These are phyloP conservation scores for Microplitis deprimator DNA, from an alignment of 2,888 invertebrate species.

Conservation along the genomic window DNA sequence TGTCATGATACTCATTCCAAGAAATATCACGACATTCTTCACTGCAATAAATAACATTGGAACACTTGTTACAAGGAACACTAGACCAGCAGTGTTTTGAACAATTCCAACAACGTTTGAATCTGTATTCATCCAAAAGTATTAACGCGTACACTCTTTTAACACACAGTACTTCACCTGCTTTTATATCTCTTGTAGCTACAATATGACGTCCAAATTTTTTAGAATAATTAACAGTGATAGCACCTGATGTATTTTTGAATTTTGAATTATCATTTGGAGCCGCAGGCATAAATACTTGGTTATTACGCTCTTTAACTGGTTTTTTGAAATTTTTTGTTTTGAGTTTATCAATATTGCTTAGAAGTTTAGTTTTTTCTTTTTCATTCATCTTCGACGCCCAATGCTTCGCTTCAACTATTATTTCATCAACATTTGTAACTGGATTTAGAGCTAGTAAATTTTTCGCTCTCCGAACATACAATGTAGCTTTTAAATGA, in stretches of 20 bases:
- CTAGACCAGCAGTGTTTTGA: slow-evolving; percentile 70
- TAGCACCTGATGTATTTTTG: slow-evolving; percentile 76
- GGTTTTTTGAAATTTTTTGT: not conserved
- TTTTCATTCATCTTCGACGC: slow-evolving; percentile 47
- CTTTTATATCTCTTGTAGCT: slow-evolving; percentile 78
- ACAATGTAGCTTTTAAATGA: slow-evolving; percentile 76
- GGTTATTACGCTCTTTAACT: slow-evolving; percentile 35
- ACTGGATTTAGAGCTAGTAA: slow-evolving; percentile 54
- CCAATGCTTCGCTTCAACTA: slow-evolving; percentile 38
- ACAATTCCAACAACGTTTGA: slow-evolving; percentile 63
- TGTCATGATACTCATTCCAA: slow-evolving; percentile 73
- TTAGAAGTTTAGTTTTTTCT: not conserved
- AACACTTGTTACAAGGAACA: slow-evolving; percentile 78
- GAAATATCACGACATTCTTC: slow-evolving; percentile 77
- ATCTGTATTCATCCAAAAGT: slow-evolving; percentile 33
- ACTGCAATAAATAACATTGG: slow-evolving; percentile 79
- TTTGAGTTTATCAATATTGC: not conserved
- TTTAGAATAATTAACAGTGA: slow-evolving; percentile 75
- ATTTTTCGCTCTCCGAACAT: slow-evolving; percentile 75
- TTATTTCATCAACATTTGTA: slow-evolving; percentile 43
- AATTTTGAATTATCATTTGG: slow-evolving; percentile 63
- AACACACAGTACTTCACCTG: slow-evolving; percentile 83
- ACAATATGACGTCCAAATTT: slow-evolving; percentile 81
- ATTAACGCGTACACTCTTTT: slow-evolving; percentile 81
- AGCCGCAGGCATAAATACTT: slow-evolving; percentile 23